Evolutionary conservation across 92 coral and sea anemone species (phyloP), one percentile per base, ranked within the genome.

Genomic region (Porites cylindrica): DNA sequence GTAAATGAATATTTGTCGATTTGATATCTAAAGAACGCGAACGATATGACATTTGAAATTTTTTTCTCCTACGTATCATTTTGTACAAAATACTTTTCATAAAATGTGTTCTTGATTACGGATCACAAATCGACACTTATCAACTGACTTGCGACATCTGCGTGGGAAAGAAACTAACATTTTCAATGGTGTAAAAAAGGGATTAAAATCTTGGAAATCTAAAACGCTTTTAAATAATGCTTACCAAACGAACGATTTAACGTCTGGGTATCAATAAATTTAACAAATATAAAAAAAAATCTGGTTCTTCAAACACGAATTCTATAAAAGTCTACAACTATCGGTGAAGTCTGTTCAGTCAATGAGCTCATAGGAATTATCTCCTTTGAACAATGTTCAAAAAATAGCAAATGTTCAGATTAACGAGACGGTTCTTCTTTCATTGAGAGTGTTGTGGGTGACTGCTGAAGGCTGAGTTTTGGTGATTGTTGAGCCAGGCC

Each of bases 61-160:
- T 70, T 70, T 19, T 61, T 9, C 20, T 63, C 7, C 70, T 72
- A 72, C 73, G 74, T 83, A 62, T 18, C 50, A 72, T 51, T 83
- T 64, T 64, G 73, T 75, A 83, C 80, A 73, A 64, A 64, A 73
- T 73, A 74, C 75, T 83, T 51, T 43, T n/a, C 66, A 59, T 3
- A 38, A 63, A 71, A 82, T 47, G 56, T 82, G 86, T 64, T 74
- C 60, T 63, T 62, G 73, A 83, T 83, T 70, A 82, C 8, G 61
- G 51, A 70, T 70, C 69, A 70, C 60, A 54, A 82, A 58, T 78
- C 82, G 11, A 66, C 63, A 47, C 60, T 47, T 32, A 29, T 71
- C 70, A n/a, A 82, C 59, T 50, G 16, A 72, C 2, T 70, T 60
- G 60, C 53, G 21, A 60, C 86, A 70, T 69, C 77, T 81, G 76